Evolutionary conservation across 2,797 vertebrate genomes (phyloP), one percentile per base, ranked within the genome.

Genomic region (Triplophysa bombifrons): DNA sequence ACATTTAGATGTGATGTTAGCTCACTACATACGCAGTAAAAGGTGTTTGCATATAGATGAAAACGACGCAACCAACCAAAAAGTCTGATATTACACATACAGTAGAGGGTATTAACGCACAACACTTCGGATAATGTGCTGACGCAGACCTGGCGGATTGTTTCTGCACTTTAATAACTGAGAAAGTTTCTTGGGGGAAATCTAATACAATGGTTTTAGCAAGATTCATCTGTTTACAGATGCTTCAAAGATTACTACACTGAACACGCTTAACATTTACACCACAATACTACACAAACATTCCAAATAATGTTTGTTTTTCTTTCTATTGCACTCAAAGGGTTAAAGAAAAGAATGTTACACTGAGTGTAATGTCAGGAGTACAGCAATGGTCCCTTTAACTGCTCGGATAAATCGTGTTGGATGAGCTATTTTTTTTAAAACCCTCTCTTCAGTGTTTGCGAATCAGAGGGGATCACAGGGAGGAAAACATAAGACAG

Each of bases 391-490:
- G 68, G 85, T 86, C 84, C 84, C 84, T 86, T 86, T 86, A 86
- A 84, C 85, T 84, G 74, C 48, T 78, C 61, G 63, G 80, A 55
- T 22, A 14, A 34, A 58, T 68, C 34, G 60, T 82, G 78, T 71
- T 83, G 55, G 61, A 53, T 58, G 56, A 72, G 50, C 78, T 80
- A 81, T 25, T 53, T 56, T 65, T 76, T 86, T 80, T 67, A 50
- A 81, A 50, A 61, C 38, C 61, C 48, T 69, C 74, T 68, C 68
- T 80, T 69, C 60, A 78, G 63, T 69, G 82, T 77, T 86, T 74
- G 55, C 81, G 74, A 75, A 82, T 82, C 82, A 85, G 80, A 87
- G 86, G 86, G 83, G 89, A 90, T 90, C 88, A 92, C 88, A 92
- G 58, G 68, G 64, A 80, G 74, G 51, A 83, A 73, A 82, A 86